These are phyloP conservation scores for Coelopa pilipes DNA, from an alignment of 2,888 invertebrate species.

Conservation along the genomic window DNA sequence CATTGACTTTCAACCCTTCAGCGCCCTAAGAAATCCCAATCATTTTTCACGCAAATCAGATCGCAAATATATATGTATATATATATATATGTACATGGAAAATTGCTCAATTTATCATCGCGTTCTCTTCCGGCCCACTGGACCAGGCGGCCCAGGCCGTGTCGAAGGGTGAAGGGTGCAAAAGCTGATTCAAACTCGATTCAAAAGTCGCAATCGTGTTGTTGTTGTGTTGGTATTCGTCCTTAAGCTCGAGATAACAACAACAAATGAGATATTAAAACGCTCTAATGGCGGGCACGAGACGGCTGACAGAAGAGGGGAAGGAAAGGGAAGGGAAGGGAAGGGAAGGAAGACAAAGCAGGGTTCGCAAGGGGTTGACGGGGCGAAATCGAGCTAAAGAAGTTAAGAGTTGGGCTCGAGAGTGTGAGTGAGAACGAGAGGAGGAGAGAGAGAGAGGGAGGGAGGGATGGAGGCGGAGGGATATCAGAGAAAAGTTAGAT, in stretches of 20 bases:
- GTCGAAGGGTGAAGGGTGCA: neutral
- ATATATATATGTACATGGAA: neutral
- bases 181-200: neutral
- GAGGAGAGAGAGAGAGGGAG: neutral
- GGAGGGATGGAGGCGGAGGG: too few relatives aligned
- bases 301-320: neutral
- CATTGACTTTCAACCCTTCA: too few relatives aligned
- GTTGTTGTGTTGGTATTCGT: neutral
- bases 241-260: neutral
- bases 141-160: neutral
- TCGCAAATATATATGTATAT: neutral
- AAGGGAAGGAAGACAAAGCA: neutral
- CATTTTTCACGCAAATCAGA: too few relatives aligned
- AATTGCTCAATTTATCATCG: conserved; percentile 15
- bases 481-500: too few relatives aligned
- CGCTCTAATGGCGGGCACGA: conserved; percentile 1
- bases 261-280: neutral
- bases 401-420: neutral
- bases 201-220: conserved; percentile 10
- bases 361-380: neutral
- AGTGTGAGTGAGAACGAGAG: neutral
- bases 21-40: too few relatives aligned
- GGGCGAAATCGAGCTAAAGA: too few relatives aligned
- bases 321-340: neutral
- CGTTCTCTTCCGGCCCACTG: neutral